phyloP scores from a whole-genome alignment of 53 echinoderm and acorn worm genomes.

The Stichopus horrens region DNA sequence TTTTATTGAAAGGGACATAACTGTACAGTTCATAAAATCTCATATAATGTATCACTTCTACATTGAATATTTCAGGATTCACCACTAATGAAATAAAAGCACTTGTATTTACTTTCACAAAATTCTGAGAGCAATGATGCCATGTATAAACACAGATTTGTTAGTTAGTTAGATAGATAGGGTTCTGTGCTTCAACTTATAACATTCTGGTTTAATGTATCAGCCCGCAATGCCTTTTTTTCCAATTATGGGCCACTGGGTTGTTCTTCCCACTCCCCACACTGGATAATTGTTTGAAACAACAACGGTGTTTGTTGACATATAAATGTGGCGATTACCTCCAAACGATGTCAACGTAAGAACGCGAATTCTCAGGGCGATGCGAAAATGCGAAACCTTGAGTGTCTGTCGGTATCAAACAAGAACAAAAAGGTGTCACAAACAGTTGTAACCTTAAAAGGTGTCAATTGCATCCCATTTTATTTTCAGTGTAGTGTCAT shows the following conservation, averaged over 20 bases:
- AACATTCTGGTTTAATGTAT: too few species aligned
- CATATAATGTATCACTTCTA: neutral
- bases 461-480: neutral
- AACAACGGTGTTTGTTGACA: too few species aligned
- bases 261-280: too few species aligned
- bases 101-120: neutral
- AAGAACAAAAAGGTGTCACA: neutral
- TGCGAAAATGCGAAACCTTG: neutral
- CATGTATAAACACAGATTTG: neutral
- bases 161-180: too few species aligned
- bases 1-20: neutral
- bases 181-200: too few species aligned
- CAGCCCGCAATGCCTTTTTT: too few species aligned
- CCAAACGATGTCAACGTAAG: too few species aligned
- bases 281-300: too few species aligned
- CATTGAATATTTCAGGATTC: neutral
- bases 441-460: conserved; percentile 8
- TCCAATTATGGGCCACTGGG: too few species aligned
- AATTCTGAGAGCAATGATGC: neutral
- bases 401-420: conserved; percentile 1
- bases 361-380: too few species aligned
- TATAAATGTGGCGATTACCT: too few species aligned
- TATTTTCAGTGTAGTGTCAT: neutral
- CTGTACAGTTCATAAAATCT: neutral
- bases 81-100: neutral